Conservation (phyloP, 2,113 vertebrate species). For the Macrotis lagotis region DNA sequence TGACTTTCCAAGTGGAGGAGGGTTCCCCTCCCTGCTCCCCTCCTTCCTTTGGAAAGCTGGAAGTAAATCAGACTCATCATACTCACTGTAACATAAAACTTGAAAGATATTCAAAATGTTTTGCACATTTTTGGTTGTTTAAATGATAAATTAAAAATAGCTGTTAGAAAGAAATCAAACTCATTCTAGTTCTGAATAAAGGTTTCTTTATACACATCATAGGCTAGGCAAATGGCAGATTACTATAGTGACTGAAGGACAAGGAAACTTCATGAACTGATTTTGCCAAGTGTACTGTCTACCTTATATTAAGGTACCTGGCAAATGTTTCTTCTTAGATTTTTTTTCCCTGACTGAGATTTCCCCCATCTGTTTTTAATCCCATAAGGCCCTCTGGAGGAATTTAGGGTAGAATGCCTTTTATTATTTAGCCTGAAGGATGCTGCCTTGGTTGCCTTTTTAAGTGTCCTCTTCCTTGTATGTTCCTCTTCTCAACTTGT, state of each 20-base stretch:
- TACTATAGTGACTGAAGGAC: slow-evolving; percentile 44
- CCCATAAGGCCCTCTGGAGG: neutral
- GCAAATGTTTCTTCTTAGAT: neutral
- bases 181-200: slow-evolving; percentile 58
- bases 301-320: fast-evolving
- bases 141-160: slow-evolving; percentile 70
- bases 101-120: neutral
- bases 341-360: neutral
- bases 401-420: neutral
- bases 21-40: neutral
- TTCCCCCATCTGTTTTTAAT: neutral
- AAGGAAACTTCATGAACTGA: neutral
- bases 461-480: neutral
- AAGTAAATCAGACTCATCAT: neutral
- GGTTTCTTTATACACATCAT: slow-evolving; percentile 25
- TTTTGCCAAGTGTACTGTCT: neutral
- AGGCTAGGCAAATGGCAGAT: slow-evolving; percentile 5
- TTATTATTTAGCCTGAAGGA: neutral
- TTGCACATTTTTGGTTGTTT: slow-evolving; percentile 9
- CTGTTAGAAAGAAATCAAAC: neutral
- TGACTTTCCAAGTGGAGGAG: neutral
- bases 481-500: neutral
- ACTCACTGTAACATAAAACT: slow-evolving; percentile 40
- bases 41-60: slow-evolving; percentile 16
- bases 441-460: neutral